These are phyloP conservation scores for Chlorospingus semifuscus DNA, from an alignment of 2,797 vertebrate species.

Conservation along the genomic window DNA sequence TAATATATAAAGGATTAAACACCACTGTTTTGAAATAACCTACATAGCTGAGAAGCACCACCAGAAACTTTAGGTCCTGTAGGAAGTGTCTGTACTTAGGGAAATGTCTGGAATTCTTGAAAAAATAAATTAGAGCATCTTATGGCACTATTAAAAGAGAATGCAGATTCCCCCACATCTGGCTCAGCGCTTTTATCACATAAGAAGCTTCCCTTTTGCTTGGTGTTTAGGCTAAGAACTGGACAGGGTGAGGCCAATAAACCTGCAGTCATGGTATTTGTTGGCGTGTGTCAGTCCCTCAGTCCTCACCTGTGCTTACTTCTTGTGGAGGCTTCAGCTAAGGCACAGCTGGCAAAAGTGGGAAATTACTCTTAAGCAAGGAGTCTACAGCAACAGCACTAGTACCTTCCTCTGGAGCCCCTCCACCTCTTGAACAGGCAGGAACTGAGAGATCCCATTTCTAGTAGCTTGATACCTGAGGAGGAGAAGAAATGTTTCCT, in stretches of 20 bases:
- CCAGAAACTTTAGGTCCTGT: background rate
- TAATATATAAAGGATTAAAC: background rate
- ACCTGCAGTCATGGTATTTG: background rate
- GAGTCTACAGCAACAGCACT: background rate
- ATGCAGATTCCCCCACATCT: background rate
- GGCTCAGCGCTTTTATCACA: background rate
- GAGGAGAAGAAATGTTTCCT: background rate
- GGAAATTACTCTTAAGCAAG: background rate
- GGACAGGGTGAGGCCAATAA: background rate
- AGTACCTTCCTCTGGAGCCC: background rate
- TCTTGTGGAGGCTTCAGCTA: background rate
- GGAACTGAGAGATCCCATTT: background rate
- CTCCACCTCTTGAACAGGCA: background rate
- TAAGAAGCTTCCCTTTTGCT: background rate
- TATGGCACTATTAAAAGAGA: background rate
- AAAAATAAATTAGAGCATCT: background rate
- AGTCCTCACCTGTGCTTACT: background rate
- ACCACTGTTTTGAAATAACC: background rate
- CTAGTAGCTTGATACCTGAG: background rate
- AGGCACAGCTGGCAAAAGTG: background rate
- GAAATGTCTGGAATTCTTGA: background rate
- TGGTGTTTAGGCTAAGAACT: background rate
- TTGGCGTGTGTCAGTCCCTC: background rate
- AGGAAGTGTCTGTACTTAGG: background rate
- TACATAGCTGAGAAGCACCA: background rate